Conservation (phyloP, 2,888 invertebrate genomes). For the Pherbina coryleti region DNA sequence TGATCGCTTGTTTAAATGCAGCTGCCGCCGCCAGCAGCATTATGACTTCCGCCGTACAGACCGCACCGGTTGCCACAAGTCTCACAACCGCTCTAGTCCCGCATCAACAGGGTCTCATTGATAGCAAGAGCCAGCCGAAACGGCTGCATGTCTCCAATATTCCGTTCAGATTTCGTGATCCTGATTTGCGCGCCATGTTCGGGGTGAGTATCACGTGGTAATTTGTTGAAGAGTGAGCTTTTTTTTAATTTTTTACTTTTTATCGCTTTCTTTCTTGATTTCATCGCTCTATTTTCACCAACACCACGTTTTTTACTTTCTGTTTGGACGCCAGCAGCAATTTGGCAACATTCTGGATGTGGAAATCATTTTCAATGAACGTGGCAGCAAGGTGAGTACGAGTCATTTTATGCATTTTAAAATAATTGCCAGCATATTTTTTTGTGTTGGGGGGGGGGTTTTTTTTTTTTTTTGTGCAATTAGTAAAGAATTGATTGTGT, state of each 20-base stretch:
- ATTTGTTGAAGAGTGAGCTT: constrained; percentile 35
- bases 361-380: constrained; percentile 99
- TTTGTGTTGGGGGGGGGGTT: too few relatives aligned
- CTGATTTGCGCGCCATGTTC: constrained; percentile 97
- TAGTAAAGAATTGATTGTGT: not conserved
- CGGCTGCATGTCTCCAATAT: constrained; percentile 99
- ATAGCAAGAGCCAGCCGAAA: constrained; percentile 83
- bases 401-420: not conserved
- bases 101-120: constrained; percentile 62
- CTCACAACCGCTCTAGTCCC: constrained; percentile 71
- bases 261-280: constrained; percentile 1
- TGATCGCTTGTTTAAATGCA: constrained; percentile 66
- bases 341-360: constrained; percentile 99
- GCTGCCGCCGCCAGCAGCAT: constrained; percentile 61
- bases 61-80: constrained; percentile 69
- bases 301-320: constrained; percentile 27
- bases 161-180: constrained; percentile 99
- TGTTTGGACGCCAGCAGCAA: constrained; percentile 76
- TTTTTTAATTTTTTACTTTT: constrained; percentile 34
- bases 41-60: constrained; percentile 66
- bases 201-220: constrained; percentile 80
- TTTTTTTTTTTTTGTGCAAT: not conserved
- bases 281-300: not conserved
- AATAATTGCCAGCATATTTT: not conserved
- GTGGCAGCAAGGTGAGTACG: constrained; percentile 97